phyloP scores from a whole-genome alignment of 23 tunicate species.

The Phallusia fumigata region DNA sequence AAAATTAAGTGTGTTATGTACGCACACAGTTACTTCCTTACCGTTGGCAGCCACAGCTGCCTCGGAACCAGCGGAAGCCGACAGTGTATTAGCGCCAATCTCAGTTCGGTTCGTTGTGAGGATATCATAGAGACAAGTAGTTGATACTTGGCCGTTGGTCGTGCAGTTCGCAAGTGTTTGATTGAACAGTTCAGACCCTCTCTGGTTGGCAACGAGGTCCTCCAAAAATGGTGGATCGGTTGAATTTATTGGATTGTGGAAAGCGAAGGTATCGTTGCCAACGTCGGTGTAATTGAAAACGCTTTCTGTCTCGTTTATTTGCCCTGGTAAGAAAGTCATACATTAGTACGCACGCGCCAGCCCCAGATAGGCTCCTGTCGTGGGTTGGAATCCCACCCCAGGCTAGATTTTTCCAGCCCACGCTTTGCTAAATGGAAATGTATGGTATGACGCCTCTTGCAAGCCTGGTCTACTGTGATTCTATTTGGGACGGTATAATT shows the following conservation, averaged over 20 bases:
- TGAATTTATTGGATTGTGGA: slow-evolving; percentile 20
- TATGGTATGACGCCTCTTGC: too few relatives aligned
- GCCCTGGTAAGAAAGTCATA: slow-evolving; percentile 13
- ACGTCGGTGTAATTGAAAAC: background rate
- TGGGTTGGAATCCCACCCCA: too few relatives aligned
- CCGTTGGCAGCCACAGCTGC: background rate
- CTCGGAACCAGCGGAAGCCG: background rate
- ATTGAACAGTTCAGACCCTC: background rate
- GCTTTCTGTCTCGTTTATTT: slow-evolving; percentile 16
- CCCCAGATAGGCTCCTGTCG: too few relatives aligned
- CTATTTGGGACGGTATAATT: too few relatives aligned
- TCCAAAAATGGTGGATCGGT: slow-evolving; percentile 20
- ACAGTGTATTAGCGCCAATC: slow-evolving; percentile 20
- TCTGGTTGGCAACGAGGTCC: slow-evolving; percentile 7
- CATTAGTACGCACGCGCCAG: too few relatives aligned
- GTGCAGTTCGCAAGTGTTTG: slow-evolving; percentile 10
- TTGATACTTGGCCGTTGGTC: slow-evolving; percentile 6
- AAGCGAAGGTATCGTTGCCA: slow-evolving; percentile 1
- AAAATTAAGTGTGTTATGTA: too few relatives aligned
- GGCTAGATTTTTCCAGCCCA: too few relatives aligned
- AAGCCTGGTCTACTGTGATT: too few relatives aligned
- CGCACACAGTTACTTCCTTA: too few relatives aligned
- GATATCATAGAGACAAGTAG: background rate
- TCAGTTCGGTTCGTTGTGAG: slow-evolving; percentile 19
- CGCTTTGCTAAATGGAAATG: too few relatives aligned